phyloP scores from a whole-genome alignment of 2,797 vertebrate species.

The Semotilus atromaculatus region DNA sequence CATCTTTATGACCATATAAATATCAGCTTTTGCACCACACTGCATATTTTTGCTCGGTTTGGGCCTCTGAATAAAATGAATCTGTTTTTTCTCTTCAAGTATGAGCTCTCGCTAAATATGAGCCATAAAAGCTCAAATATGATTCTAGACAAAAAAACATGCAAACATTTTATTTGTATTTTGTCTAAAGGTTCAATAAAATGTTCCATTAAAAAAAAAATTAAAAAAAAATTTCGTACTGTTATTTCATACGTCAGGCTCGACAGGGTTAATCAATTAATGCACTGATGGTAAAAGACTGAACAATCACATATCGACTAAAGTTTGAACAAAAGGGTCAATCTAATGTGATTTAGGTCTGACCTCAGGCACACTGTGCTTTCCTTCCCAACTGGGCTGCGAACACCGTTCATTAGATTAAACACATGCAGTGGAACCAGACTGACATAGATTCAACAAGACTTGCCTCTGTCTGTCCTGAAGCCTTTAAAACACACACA shows the following conservation, averaged over 20 bases:
- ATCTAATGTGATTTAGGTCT: not conserved
- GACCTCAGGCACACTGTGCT: not conserved
- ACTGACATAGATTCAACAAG: not conserved
- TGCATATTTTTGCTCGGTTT: no score
- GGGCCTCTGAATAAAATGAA: no score
- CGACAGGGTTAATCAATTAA: not conserved
- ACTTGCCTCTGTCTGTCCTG: not conserved
- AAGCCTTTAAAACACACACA: not conserved
- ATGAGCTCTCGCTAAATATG: no score
- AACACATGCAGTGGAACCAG: not conserved
- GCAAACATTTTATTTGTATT: no score
- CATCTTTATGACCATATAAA: no score
- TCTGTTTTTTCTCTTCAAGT: not conserved
- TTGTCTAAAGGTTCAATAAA: not conserved
- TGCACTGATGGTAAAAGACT: not conserved
- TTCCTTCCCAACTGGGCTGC: not conserved
- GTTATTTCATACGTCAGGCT: not conserved
- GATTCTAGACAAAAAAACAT: no score
- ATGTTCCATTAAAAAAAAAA: not conserved
- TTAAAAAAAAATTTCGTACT: not conserved
- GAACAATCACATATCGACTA: not conserved
- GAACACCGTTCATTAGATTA: conserved; percentile 1
- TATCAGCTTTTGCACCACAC: not conserved
- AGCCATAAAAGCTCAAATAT: not conserved
- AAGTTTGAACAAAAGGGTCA: not conserved